Conservation (phyloP, 2,888 invertebrate species). For the Machimus atricapillus region DNA sequence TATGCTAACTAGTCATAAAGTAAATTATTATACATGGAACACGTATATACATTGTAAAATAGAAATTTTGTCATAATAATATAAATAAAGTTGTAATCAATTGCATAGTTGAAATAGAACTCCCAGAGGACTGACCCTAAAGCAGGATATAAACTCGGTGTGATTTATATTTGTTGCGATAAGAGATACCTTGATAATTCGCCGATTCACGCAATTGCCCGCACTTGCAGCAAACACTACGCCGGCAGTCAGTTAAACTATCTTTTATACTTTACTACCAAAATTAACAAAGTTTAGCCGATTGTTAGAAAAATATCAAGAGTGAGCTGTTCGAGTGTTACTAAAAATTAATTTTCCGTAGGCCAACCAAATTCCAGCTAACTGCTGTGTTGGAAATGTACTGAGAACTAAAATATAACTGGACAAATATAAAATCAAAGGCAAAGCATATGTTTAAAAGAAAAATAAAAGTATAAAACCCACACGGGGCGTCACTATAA, state of each 20-base stretch:
- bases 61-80: slow-evolving; percentile 32
- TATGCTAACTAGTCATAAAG: slow-evolving; percentile 37
- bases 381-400: neutral
- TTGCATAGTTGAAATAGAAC: slow-evolving; percentile 17
- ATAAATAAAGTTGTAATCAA: slow-evolving; percentile 29
- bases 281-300: neutral
- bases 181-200: neutral
- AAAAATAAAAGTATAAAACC: neutral
- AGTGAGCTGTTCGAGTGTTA: neutral
- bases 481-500: neutral
- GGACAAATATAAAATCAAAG: neutral
- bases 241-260: neutral
- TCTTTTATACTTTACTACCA: slow-evolving; percentile 16
- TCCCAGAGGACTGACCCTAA: neutral
- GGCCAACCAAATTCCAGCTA: neutral
- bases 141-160: slow-evolving; percentile 7
- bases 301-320: neutral
- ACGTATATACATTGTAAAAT: slow-evolving; percentile 35
- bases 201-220: neutral
- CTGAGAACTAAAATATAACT: neutral
- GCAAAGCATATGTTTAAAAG: neutral
- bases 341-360: neutral
- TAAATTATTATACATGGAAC: slow-evolving; percentile 35
- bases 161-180: slow-evolving; percentile 8
- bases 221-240: neutral